A percentile compares a stretch with the other conserved stretches of the same genome.
Conservation (phyloP, 2,888 invertebrate genomes). For the Opisthograptis luteolata region DNA sequence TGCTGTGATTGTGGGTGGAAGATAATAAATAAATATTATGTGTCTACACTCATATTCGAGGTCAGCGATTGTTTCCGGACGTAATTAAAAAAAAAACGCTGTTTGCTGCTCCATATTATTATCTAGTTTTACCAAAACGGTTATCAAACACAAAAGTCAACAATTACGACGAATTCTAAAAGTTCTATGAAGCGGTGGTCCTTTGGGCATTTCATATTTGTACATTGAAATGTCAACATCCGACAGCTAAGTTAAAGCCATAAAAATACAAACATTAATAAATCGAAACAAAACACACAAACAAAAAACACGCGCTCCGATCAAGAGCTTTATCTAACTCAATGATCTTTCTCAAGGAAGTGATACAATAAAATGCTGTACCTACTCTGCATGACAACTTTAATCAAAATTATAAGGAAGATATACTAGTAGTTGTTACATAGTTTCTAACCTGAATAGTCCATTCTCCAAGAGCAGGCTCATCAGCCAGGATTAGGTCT, state of each 20-base stretch:
- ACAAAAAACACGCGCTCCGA: conserved; percentile 9
- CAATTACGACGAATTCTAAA: neutral
- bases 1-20: conserved; percentile 30
- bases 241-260: conserved; percentile 4
- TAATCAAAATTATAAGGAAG: neutral
- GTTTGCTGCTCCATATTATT: neutral
- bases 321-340: conserved; percentile 12
- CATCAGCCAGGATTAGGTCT: conserved; percentile 90
- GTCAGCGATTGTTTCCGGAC: conserved; percentile 31
- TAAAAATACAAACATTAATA: neutral
- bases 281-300: neutral
- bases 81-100: conserved; percentile 15
- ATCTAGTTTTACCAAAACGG: neutral
- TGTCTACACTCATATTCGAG: too few species aligned
- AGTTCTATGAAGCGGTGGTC: neutral
- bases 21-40: conserved; percentile 27
- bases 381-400: conserved; percentile 8
- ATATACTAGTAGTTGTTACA: neutral
- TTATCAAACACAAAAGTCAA: neutral
- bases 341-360: conserved; percentile 21
- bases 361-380: conserved; percentile 15
- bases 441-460: conserved; percentile 85
- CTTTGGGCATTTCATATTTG: neutral
- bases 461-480: conserved; percentile 95
- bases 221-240: conserved; percentile 1